A percentile compares a stretch with the other conserved stretches of the same genome.
Evolutionary conservation across 2,888 invertebrate genomes (phyloP).

Genomic region (Chrysina gloriosa): DNA sequence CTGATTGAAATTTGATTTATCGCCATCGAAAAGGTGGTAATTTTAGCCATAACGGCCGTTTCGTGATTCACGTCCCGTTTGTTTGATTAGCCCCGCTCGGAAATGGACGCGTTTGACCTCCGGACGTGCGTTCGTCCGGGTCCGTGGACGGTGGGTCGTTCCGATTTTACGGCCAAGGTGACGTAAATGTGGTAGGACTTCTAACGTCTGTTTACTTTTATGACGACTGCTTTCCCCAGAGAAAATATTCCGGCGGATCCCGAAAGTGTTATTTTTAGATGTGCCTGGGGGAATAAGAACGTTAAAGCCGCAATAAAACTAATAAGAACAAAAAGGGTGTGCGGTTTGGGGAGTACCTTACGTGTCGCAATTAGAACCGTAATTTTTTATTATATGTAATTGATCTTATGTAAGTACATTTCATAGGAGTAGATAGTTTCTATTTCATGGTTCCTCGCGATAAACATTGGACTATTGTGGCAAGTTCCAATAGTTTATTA

Average conservation of each 20-base stretch:
- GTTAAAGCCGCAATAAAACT: background rate
- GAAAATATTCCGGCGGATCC: background rate
- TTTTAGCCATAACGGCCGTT: background rate
- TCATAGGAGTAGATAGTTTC: too few species aligned
- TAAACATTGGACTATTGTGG: too few species aligned
- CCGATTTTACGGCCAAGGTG: slow-evolving; percentile 10
- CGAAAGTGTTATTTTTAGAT: background rate
- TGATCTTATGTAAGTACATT: too few species aligned
- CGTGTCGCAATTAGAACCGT: background rate
- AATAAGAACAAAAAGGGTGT: background rate
- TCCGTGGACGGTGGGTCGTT: background rate
- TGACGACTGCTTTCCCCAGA: background rate
- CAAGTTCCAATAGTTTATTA: too few species aligned
- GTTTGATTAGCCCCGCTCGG: slow-evolving; percentile 16
- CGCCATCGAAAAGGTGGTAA: background rate
- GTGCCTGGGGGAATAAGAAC: background rate
- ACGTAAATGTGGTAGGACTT: slow-evolving; percentile 6
- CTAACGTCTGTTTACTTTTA: slow-evolving; percentile 1
- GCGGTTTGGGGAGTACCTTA: background rate
- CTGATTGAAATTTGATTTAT: slow-evolving; percentile 2
- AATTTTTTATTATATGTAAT: background rate
- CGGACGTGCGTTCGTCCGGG: slow-evolving; percentile 6
- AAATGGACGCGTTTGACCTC: slow-evolving; percentile 7
- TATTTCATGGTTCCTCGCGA: too few species aligned
- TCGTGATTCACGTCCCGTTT: slow-evolving; percentile 15